phyloP scores from a whole-genome alignment of 2,113 vertebrate genomes.

The Cyphomyrus plagiostoma region DNA sequence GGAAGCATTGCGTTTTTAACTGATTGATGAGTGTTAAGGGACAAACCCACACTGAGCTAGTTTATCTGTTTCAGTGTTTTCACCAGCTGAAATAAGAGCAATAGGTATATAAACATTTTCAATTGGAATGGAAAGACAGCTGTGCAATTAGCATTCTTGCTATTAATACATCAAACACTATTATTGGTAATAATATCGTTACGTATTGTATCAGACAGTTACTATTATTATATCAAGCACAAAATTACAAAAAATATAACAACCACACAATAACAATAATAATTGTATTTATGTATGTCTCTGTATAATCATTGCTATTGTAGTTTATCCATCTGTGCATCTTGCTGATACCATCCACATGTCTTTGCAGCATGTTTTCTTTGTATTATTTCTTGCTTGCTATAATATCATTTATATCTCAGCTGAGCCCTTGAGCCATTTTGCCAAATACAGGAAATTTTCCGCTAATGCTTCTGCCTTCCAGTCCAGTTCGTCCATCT shows the following conservation, averaged over 20 bases:
- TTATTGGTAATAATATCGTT: background rate
- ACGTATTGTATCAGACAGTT: background rate
- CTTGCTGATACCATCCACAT: background rate
- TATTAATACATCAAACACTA: background rate
- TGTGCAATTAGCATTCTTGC: background rate
- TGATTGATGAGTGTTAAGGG: background rate
- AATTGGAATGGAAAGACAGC: background rate
- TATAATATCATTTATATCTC: background rate
- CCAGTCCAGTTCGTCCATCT: constrained; percentile 11
- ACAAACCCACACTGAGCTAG: background rate
- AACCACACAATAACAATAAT: background rate
- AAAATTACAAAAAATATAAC: background rate
- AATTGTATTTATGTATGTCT: background rate
- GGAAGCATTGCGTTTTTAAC: background rate
- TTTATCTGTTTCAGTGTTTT: background rate
- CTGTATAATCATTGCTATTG: background rate
- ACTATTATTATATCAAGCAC: background rate
- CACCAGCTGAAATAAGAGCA: background rate
- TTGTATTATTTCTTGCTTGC: background rate
- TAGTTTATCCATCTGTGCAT: background rate
- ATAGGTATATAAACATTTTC: background rate
- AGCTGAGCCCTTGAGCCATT: background rate
- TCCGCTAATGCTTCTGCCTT: background rate
- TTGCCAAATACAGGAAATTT: background rate
- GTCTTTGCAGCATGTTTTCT: background rate